Base-by-base conservation (phyloP, 1,140 invertebrate species). In the Aphis craccivora region DNA sequence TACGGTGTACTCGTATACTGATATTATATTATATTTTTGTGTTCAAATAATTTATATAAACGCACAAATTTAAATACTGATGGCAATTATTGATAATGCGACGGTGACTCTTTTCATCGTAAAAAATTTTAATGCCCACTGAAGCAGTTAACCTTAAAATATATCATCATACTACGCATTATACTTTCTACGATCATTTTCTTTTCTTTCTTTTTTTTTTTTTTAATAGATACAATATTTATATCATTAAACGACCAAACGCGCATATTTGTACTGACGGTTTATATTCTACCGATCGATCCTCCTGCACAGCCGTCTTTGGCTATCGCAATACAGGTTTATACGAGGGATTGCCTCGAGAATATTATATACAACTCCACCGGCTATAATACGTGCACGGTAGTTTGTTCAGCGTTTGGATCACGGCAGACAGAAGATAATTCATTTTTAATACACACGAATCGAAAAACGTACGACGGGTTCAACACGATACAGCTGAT, bases 381-480 rank as follows among this genome's bases (percentile, higher is more conserved):
- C 5, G 30, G n/a, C n/a, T 18, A 76, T n/a, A 76, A 76, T 23
- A 22, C 30, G 30, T 67, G 30, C 30, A 67, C 14, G 60, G 30
- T n/a, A 67, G 60, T 76, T 6, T 35, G 11, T 76, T 76, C 30
- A 6, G n/a, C 14, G 30, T 76, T 76, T 76, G 30, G 60, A 6
- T n/a, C 60, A n/a, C 30, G 60, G 18, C 14, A 30, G 30, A n/a
- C 14, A 18, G n/a, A 18, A 35, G n/a, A 35, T 76, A n/a, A 76
- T 76, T n/a, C 30, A 76, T 76, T 76, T 76, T 76, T n/a, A 76
- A 76, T n/a, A n/a, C n/a, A 76, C 60, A 22, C 14, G 60, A n/a
- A 76, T 76, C 60, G 14, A 76, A 76, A 76, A 76, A 76, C n/a
- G n/a, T 76, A n/a, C n/a, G 60, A n/a, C 60, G 60, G n/a, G 60